These are phyloP conservation scores for Plutella xylostella DNA, from an alignment of 2,888 invertebrate genomes.

Conservation along the genomic window DNA sequence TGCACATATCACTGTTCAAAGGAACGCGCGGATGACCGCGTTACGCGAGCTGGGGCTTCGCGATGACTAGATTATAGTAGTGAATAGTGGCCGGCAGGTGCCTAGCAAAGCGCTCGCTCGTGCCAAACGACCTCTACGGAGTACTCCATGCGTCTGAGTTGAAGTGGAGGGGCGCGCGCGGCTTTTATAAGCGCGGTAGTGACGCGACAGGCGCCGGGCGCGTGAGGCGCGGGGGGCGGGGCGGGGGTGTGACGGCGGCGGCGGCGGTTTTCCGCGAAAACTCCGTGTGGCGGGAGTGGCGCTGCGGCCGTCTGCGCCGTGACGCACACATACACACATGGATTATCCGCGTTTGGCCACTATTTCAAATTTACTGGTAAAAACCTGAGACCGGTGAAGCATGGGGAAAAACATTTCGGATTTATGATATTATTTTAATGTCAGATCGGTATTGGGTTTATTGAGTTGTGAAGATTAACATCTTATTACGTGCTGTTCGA, in stretches of 20 bases:
- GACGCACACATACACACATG: conserved; percentile 2
- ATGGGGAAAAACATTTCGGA: too few relatives aligned
- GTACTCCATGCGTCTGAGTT: conserved; percentile 72
- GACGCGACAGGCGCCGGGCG: conserved; percentile 45
- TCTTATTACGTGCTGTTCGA: too few relatives aligned
- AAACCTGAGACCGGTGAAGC: too few relatives aligned
- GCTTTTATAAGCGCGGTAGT: conserved; percentile 57
- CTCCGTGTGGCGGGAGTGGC: conserved; percentile 45
- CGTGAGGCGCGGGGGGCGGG: conserved; percentile 25
- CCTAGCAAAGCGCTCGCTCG: conserved; percentile 72
- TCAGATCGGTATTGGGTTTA: too few relatives aligned
- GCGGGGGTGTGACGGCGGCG: conserved; percentile 42
- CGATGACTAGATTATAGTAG: conserved; percentile 67
- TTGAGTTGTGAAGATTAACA: too few relatives aligned
- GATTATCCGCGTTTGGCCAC: too few relatives aligned
- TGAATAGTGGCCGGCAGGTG: conserved; percentile 69
- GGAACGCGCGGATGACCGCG: conserved; percentile 66
- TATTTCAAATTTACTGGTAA: too few relatives aligned
- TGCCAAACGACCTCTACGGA: conserved; percentile 72
- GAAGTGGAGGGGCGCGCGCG: conserved; percentile 56
- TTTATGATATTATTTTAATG: too few relatives aligned
- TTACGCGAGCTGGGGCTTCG: conserved; percentile 60
- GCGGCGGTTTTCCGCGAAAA: conserved; percentile 66
- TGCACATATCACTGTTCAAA: conserved; percentile 70
- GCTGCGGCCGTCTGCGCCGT: conserved; percentile 33